A percentile compares a stretch with the other conserved stretches of the same genome.
Conservation (phyloP, 2,888 invertebrate genomes). For the Amiota mariae region DNA sequence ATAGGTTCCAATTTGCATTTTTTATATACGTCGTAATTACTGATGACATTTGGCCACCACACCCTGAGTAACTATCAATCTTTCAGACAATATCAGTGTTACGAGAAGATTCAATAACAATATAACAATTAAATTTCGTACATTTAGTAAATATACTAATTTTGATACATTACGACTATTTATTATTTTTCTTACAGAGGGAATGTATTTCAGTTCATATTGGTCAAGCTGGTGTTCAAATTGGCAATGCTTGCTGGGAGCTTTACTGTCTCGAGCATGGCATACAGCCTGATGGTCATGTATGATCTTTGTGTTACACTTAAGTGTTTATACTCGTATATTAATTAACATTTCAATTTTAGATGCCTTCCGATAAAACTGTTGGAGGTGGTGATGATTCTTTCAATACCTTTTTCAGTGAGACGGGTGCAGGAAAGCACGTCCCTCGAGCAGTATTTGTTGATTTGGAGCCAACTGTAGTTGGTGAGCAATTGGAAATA, state of each 20-base stretch:
- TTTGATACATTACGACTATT: slow-evolving; percentile 14
- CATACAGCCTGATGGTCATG: slow-evolving; percentile 87
- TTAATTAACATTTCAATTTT: background rate
- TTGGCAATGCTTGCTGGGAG: slow-evolving; percentile 92
- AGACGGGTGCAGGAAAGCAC: slow-evolving; percentile 84
- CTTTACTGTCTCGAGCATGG: slow-evolving; percentile 88
- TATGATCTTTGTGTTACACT: slow-evolving; percentile 35
- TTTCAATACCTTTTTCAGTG: slow-evolving; percentile 86
- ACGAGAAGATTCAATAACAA: too few relatives aligned
- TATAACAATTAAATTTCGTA: too few relatives aligned
- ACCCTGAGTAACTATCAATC: too few relatives aligned
- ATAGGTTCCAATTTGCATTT: too few relatives aligned
- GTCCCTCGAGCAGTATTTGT: slow-evolving; percentile 92
- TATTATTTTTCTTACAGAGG: slow-evolving; percentile 76
- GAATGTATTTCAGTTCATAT: slow-evolving; percentile 91
- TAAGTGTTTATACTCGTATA: background rate
- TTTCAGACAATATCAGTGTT: too few relatives aligned
- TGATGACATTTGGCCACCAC: too few relatives aligned
- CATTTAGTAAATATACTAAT: background rate
- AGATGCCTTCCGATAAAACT: slow-evolving; percentile 87
- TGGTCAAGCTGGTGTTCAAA: slow-evolving; percentile 90
- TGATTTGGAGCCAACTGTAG: slow-evolving; percentile 94
- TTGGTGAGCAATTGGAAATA: slow-evolving; percentile 77
- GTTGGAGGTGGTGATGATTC: slow-evolving; percentile 84
- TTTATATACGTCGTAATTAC: too few relatives aligned